Evolutionary conservation across 2,113 vertebrate genomes (phyloP), one percentile per base, ranked within the genome.

Genomic region (Corvus hawaiiensis): DNA sequence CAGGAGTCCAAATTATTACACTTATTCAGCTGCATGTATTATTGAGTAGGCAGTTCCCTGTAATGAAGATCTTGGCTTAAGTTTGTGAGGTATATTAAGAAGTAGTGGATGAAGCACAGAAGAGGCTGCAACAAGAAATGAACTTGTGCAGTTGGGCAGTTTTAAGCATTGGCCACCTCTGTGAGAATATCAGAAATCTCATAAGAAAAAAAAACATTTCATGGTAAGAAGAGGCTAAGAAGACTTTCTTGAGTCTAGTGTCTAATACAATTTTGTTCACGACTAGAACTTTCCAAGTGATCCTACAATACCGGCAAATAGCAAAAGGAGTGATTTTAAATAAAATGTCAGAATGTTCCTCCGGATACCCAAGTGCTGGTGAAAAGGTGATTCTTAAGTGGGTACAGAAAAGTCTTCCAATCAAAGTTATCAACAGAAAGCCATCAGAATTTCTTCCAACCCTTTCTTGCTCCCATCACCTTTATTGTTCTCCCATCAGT

Each of bases 21-120:
- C 63, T 91, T 91, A 74, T 39, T 93, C 92, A 75, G 39, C 68
- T 84, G 74, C 88, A 96, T 93, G 52, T 87, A 94, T 96, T 95
- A 96, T 93, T 96, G 93, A 96, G 66, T 21, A 96, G 88, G 76
- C 52, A 87, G 68, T 2, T 94, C 78, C 80, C 51, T 90, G 63
- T 94, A 96, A 96, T 96, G 90, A 95, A 96, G 83, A 56, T 94
- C 82, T 95, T 95, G 90, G 90, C 92, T 93, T 89, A 94, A 87
- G 72, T 80, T 86, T 86, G 79, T 49, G 78, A 68, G 73, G 76
- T 84, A 30, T 89, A 94, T 96, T 93, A 96, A 90, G 93, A 81
- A 86, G 61, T 2, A 56, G 44, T 41, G 61, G 20, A 88, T 64
- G 68, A 13, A 84, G 32, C 59, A 75, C 33, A 56, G 79, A 90